phyloP scores from a whole-genome alignment of 2,797 vertebrate genomes.

The Pseudochirops cupreus region DNA sequence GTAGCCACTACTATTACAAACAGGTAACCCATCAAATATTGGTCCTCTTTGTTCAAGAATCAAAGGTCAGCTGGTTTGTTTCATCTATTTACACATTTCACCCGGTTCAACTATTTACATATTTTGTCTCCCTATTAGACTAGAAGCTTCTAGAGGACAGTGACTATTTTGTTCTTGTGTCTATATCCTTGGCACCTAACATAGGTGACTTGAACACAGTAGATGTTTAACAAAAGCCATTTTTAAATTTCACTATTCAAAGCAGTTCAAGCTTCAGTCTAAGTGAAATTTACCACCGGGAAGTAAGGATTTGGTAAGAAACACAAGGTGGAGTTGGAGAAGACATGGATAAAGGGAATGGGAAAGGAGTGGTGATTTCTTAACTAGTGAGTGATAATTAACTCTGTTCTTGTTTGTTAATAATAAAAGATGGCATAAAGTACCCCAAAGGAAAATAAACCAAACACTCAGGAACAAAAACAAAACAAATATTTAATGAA shows the following conservation, averaged over 20 bases:
- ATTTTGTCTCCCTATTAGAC: not conserved
- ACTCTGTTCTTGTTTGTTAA: not conserved
- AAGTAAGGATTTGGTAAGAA: not conserved
- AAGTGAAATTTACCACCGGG: not conserved
- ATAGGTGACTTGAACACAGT: not conserved
- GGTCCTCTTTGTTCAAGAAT: not conserved
- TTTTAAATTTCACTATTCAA: not conserved
- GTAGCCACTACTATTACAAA: slow-evolving; percentile 13
- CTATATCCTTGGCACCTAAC: not conserved
- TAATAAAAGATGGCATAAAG: not conserved
- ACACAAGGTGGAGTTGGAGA: not conserved
- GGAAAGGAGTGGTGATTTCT: not conserved
- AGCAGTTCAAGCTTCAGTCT: not conserved
- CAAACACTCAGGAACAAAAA: slow-evolving; percentile 50
- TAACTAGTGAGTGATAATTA: not conserved
- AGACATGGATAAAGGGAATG: not conserved
- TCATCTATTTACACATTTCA: slow-evolving; percentile 19
- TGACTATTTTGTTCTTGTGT: not conserved
- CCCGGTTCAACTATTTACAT: not conserved
- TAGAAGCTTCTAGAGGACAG: not conserved
- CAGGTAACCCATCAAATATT: not conserved
- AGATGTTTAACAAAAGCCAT: not conserved
- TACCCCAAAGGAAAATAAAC: slow-evolving; percentile 1
- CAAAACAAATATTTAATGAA: not conserved
- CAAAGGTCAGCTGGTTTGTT: slow-evolving; percentile 41